A percentile compares a stretch with the other conserved stretches of the same genome.
Evolutionary conservation across 1,140 invertebrate genomes (phyloP).

Genomic region (Diploscapter pachys): DNA sequence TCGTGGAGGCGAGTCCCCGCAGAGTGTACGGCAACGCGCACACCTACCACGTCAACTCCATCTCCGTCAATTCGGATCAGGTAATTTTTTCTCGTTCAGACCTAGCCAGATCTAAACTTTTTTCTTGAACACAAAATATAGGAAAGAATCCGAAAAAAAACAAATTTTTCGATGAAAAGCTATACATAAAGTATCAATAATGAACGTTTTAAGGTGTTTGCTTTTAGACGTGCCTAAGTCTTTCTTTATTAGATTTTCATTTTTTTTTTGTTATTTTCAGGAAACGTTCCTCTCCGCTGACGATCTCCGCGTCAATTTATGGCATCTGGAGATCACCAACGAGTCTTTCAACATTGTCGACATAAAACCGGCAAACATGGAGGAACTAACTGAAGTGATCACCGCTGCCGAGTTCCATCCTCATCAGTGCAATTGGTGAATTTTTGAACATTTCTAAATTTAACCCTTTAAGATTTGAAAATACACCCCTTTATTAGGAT

Average conservation of each 20-base stretch:
- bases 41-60: constrained; percentile 99
- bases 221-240: too few relatives aligned
- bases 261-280: constrained; percentile 26
- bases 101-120: not conserved
- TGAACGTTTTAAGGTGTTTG: too few relatives aligned
- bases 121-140: too few relatives aligned
- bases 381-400: constrained; percentile 97
- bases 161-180: too few relatives aligned
- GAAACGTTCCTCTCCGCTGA: constrained; percentile 98
- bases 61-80: constrained; percentile 98
- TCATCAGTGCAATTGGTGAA: constrained; percentile 82
- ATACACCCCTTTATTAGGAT: not conserved
- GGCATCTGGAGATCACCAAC: constrained; percentile 98
- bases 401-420: constrained; percentile 99
- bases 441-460: not conserved
- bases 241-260: too few relatives aligned
- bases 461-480: not conserved
- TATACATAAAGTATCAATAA: too few relatives aligned
- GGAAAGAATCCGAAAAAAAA: too few relatives aligned
- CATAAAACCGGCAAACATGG: constrained; percentile 99
- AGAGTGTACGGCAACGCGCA: constrained; percentile 99
- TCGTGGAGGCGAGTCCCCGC: constrained; percentile 94
- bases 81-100: constrained; percentile 9
- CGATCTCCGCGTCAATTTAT: constrained; percentile 96
- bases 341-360: constrained; percentile 99